phyloP scores from a whole-genome alignment of 2,113 vertebrate species.

The Capra hircus region DNA sequence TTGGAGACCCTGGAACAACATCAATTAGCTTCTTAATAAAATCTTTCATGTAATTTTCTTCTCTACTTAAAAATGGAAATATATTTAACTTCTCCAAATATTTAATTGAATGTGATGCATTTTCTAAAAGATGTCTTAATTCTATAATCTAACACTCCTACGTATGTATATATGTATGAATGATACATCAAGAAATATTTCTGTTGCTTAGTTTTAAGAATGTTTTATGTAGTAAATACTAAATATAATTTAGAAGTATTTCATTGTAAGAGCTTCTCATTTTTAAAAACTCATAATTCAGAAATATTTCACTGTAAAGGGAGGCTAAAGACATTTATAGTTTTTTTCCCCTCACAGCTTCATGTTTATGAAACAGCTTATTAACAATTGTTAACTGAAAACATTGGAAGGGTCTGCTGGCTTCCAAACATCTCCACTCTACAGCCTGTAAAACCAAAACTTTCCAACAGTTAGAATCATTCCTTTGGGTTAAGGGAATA shows the following conservation, averaged over 20 bases:
- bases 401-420: neutral
- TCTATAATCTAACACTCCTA: neutral
- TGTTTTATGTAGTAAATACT: conserved; percentile 14
- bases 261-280: conserved; percentile 14
- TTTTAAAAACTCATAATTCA: conserved; percentile 42
- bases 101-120: conserved; percentile 28
- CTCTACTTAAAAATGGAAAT: conserved; percentile 46
- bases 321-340: neutral
- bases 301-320: conserved; percentile 13
- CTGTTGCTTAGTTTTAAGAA: conserved; percentile 35
- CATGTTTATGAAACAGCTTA: conserved; percentile 17
- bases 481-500: conserved; percentile 17
- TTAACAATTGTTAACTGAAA: conserved; percentile 9
- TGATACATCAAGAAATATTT: conserved; percentile 16
- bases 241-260: conserved; percentile 17
- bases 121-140: conserved; percentile 39
- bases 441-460: neutral
- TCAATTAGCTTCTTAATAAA: conserved; percentile 45
- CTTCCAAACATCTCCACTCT: neutral
- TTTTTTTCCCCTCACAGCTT: neutral
- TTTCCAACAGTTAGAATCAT: conserved; percentile 14
- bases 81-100: conserved; percentile 26
- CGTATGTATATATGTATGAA: neutral
- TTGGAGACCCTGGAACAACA: neutral
- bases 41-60: conserved; percentile 34